A percentile compares a stretch with the other conserved stretches of the same genome.
These are phyloP conservation scores for Ceuthmochares aereus DNA, from an alignment of 2,113 vertebrate genomes.

Conservation along the genomic window DNA sequence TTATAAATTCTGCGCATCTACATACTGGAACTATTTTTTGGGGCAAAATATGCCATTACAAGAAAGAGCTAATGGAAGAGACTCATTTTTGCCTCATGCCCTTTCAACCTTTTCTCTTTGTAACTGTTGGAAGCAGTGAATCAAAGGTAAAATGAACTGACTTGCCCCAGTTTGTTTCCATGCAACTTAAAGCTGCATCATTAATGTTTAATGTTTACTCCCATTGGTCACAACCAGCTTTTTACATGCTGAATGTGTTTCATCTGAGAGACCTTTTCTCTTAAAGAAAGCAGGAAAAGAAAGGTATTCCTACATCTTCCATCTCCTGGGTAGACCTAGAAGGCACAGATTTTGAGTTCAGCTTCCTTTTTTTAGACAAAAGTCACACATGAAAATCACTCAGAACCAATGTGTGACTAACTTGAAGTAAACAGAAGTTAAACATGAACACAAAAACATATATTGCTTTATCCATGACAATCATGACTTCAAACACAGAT, in stretches of 20 bases:
- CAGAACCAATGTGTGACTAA: not conserved
- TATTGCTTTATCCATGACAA: rapidly evolving
- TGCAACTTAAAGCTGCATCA: constrained; percentile 60
- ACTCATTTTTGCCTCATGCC: not conserved
- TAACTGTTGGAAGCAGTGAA: constrained; percentile 53
- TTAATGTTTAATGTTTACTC: constrained; percentile 72
- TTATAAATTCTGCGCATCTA: not conserved
- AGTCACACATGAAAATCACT: not conserved
- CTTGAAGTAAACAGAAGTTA: not conserved
- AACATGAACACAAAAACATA: not conserved
- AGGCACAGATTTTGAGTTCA: not conserved
- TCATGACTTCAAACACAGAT: not conserved
- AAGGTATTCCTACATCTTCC: not conserved
- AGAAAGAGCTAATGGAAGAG: not conserved
- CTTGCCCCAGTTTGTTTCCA: constrained; percentile 71
- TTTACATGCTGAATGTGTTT: not conserved
- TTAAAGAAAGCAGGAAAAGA: not conserved
- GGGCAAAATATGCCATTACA: not conserved
- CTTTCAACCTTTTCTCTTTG: constrained; percentile 17
- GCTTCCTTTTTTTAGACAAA: not conserved
- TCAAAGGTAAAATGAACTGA: constrained; percentile 76
- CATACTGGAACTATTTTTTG: not conserved
- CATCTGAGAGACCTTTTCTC: not conserved
- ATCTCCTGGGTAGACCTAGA: not conserved
- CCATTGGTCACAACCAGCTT: constrained; percentile 29